Conservation (phyloP, 2,797 vertebrate species). For the Orientallactaga sibirica region DNA sequence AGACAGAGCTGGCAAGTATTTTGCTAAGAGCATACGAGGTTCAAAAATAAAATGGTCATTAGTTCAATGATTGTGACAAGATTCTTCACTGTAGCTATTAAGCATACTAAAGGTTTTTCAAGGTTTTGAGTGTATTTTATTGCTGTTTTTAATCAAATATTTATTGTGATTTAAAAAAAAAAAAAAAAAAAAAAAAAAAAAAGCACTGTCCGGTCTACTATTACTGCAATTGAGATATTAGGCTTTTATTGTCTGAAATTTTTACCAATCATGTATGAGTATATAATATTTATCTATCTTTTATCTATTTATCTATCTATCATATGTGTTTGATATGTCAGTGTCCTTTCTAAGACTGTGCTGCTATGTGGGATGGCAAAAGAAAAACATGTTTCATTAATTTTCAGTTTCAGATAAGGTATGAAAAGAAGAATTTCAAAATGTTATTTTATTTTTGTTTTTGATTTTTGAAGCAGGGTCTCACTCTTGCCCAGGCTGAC, state of each 20-base stretch:
- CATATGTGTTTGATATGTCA: background rate
- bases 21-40: constrained; percentile 13
- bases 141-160: constrained; percentile 36
- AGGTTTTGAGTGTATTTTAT: background rate
- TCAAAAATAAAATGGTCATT: constrained; percentile 47
- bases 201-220: background rate
- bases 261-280: background rate
- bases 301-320: too few relatives aligned
- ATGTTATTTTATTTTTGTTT: background rate
- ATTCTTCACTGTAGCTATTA: constrained; percentile 45
- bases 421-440: background rate
- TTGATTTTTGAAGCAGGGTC: too few relatives aligned
- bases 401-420: background rate
- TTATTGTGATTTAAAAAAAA: background rate
- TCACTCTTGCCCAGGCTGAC: too few relatives aligned
- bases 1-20: constrained; percentile 23
- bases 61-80: constrained; percentile 54
- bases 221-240: background rate
- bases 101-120: constrained; percentile 25
- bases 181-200: too few relatives aligned
- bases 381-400: background rate
- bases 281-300: too few relatives aligned
- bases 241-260: background rate
- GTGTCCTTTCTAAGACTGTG: background rate
- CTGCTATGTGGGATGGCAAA: background rate